phyloP scores from a whole-genome alignment of 1,140 invertebrate species.

The Drosophila pseudoananassae region DNA sequence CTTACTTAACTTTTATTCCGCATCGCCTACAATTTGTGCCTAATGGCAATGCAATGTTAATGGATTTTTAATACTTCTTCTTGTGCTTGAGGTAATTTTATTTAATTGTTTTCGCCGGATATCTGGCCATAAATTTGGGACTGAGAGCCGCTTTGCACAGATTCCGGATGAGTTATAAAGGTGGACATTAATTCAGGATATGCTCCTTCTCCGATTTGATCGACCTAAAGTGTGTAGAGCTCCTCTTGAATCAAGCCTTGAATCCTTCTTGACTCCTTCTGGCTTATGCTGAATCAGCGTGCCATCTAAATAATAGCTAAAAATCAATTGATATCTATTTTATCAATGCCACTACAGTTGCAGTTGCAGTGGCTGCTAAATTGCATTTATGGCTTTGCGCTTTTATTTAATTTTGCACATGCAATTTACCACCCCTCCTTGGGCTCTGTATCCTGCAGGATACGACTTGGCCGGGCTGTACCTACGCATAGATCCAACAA shows the following conservation, averaged over 20 bases:
- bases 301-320: conserved; percentile 67
- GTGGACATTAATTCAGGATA: conserved; percentile 24
- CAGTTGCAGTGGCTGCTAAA: conserved; percentile 63
- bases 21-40: conserved; percentile 61
- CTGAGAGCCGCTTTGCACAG: background rate
- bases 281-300: conserved; percentile 35
- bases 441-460: background rate
- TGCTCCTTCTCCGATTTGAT: background rate
- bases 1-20: conserved; percentile 70
- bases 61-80: conserved; percentile 69
- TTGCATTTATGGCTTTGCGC: conserved; percentile 79
- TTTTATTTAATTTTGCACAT: conserved; percentile 75
- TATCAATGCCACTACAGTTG: conserved; percentile 63
- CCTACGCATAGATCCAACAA: conserved; percentile 27
- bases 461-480: conserved; percentile 23
- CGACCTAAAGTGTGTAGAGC: background rate
- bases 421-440: conserved; percentile 51
- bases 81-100: conserved; percentile 38
- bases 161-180: conserved; percentile 5
- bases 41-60: conserved; percentile 64
- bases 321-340: conserved; percentile 79
- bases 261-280: conserved; percentile 1
- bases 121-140: conserved; percentile 48
- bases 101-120: conserved; percentile 61
- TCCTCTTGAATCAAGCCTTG: conserved; percentile 9